A percentile compares a stretch with the other conserved stretches of the same genome.
phyloP scores from a whole-genome alignment of 2,113 vertebrate genomes.

The Hypomesus transpacificus region DNA sequence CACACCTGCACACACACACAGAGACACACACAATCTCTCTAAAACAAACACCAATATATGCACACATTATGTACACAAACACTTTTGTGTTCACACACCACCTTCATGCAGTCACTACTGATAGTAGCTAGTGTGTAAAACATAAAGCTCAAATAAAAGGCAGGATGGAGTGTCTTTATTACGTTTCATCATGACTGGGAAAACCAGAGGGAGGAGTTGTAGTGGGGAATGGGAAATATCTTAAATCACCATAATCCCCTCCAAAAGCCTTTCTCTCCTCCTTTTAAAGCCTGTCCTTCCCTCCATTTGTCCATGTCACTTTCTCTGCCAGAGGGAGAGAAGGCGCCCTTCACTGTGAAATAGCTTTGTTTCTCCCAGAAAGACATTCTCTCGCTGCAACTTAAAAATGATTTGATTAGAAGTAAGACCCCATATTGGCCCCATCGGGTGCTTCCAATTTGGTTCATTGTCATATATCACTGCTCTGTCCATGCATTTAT shows the following conservation, averaged over 20 bases:
- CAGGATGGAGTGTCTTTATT: slow-evolving; percentile 57
- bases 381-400: background rate
- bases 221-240: slow-evolving; percentile 30
- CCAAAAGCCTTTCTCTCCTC: slow-evolving; percentile 33
- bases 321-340: slow-evolving; percentile 47
- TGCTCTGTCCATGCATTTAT: background rate
- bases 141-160: slow-evolving; percentile 40
- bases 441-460: background rate
- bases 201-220: slow-evolving; percentile 45
- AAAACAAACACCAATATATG: background rate
- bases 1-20: background rate
- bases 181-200: slow-evolving; percentile 33
- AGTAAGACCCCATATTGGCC: background rate
- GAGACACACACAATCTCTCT: background rate
- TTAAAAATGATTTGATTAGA: background rate
- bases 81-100: background rate
- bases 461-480: background rate
- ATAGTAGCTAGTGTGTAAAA: slow-evolving; percentile 8
- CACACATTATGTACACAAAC: background rate
- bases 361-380: slow-evolving; percentile 2
- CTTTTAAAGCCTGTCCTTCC: slow-evolving; percentile 25
- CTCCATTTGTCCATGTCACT: slow-evolving; percentile 38
- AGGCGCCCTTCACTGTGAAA: slow-evolving; percentile 44
- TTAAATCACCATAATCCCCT: slow-evolving; percentile 62
- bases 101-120: background rate